A percentile compares a stretch with the other conserved stretches of the same genome.
Evolutionary conservation across 2,113 vertebrate species (phyloP).

Genomic region (Cromileptes altivelis): DNA sequence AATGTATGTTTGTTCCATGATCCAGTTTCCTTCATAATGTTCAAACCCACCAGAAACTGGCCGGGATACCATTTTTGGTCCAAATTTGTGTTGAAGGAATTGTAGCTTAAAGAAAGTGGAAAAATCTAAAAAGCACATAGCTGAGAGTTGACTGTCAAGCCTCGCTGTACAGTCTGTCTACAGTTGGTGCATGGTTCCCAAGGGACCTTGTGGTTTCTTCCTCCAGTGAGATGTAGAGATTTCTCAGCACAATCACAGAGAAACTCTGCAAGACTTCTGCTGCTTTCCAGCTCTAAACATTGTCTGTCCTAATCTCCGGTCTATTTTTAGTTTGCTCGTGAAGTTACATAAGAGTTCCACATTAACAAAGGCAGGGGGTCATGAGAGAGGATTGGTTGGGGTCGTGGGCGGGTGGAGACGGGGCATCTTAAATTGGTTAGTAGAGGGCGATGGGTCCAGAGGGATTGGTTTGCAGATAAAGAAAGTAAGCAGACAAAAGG

Average conservation of each 20-base stretch:
- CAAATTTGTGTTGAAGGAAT: constrained; percentile 31
- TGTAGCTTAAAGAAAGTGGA: constrained; percentile 41
- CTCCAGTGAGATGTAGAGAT: constrained; percentile 45
- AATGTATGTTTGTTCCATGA: constrained; percentile 50
- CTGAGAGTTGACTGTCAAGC: constrained; percentile 3
- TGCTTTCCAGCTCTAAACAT: constrained; percentile 64
- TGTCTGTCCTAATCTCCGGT: constrained; percentile 53
- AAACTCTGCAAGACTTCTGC: constrained; percentile 44
- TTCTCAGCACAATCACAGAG: constrained; percentile 47
- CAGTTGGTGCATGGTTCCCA: constrained; percentile 40
- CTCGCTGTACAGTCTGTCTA: constrained; percentile 21
- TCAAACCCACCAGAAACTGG: constrained; percentile 48
- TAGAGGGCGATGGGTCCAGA: constrained; percentile 31
- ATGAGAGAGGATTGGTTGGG: constrained; percentile 56
- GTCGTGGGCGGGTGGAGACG: constrained; percentile 26
- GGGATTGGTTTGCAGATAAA: constrained; percentile 50
- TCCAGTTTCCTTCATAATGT: constrained; percentile 38
- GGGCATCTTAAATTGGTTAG: constrained; percentile 61
- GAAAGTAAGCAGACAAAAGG: constrained; percentile 62
- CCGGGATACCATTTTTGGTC: constrained; percentile 10
- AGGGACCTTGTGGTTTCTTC: constrained; percentile 38
- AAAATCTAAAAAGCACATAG: constrained; percentile 34
- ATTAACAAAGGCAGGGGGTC: constrained; percentile 69
- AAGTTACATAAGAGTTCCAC: constrained; percentile 74
- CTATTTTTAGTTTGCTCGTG: constrained; percentile 72